Evolutionary conservation across 1,140 invertebrate species (phyloP), one percentile per base, ranked within the genome.

Genomic region (Leptestheria dahalacensis): DNA sequence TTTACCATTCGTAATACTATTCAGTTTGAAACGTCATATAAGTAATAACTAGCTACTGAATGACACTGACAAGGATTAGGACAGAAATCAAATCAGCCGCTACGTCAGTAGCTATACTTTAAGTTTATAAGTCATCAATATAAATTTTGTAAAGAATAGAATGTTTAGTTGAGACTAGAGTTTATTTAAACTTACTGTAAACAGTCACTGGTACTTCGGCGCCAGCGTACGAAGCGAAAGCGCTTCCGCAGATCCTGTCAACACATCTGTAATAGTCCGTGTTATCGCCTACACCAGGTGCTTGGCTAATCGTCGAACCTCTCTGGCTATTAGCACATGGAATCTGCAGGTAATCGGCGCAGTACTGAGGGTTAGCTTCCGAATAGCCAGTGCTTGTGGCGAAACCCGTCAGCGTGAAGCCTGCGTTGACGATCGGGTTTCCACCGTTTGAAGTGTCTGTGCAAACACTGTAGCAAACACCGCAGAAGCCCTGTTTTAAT

Each of bases 161-260:
- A n/a, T n/a, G n/a, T n/a, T n/a, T n/a, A n/a, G n/a, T n/a, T n/a
- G n/a, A n/a, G n/a, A n/a, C n/a, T n/a, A n/a, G n/a, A n/a, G n/a
- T n/a, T n/a, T n/a, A n/a, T n/a, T n/a, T n/a, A n/a, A 11, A 58
- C 9, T 29, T 29, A 24, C 28, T 64, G 41, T 59, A 65, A 20
- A 65, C 56, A 21, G 57, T 29, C n/a, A n/a, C n/a, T 24, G 58
- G 56, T 21, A 51, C 59, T 0, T 21, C 28, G 26, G 51, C 61
- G 23, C 48, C 58, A 2, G 4, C 24, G 33, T 0, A 11, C 10
- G n/a, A 25, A 0, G 15, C 26, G 53, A 56, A 56, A 29, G 15
- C 26, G 10, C n/a, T 29, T 29, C 53, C 53, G 53, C 53, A 56
- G 15, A 56, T n/a, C 33, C 41, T 56, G 3, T 23, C 25, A 26